Conservation (phyloP, 2,888 invertebrate genomes). For the Tetragonisca angustula region DNA sequence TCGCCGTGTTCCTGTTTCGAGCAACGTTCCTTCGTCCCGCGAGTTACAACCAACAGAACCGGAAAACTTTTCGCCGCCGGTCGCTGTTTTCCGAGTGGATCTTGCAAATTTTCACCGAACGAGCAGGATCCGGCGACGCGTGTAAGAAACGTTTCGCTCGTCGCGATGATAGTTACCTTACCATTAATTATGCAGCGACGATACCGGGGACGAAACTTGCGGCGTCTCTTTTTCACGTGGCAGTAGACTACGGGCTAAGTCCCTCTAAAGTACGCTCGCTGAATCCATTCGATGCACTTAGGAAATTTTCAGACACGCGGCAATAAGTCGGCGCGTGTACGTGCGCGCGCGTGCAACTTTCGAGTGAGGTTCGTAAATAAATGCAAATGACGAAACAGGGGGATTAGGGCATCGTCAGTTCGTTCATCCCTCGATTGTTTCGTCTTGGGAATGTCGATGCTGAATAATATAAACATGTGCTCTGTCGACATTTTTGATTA, state of each 20-base stretch:
- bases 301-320: slow-evolving; percentile 34
- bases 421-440: not conserved
- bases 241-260: slow-evolving; percentile 10
- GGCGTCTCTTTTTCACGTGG: slow-evolving; percentile 14
- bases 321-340: slow-evolving; percentile 27
- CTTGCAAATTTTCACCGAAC: too few relatives aligned
- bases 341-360: slow-evolving; percentile 7
- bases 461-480: too few relatives aligned
- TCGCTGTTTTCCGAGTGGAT: too few relatives aligned
- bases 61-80: too few relatives aligned
- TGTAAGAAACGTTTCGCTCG: too few relatives aligned
- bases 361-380: slow-evolving; percentile 34
- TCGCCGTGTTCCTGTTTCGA: not conserved
- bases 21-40: not conserved
- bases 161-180: slow-evolving; percentile 15
- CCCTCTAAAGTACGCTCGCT: slow-evolving; percentile 37
- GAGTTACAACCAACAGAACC: too few relatives aligned
- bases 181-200: slow-evolving; percentile 48
- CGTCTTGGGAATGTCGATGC: too few relatives aligned
- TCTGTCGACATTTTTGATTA: too few relatives aligned
- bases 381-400: slow-evolving; percentile 40
- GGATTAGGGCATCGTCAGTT: slow-evolving; percentile 10
- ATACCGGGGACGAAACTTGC: slow-evolving; percentile 40
- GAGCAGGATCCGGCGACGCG: too few relatives aligned
- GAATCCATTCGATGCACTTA: slow-evolving; percentile 52